Evolutionary conservation across 2,113 vertebrate species (phyloP), one percentile per base, ranked within the genome.

Genomic region (Amia ocellicauda): DNA sequence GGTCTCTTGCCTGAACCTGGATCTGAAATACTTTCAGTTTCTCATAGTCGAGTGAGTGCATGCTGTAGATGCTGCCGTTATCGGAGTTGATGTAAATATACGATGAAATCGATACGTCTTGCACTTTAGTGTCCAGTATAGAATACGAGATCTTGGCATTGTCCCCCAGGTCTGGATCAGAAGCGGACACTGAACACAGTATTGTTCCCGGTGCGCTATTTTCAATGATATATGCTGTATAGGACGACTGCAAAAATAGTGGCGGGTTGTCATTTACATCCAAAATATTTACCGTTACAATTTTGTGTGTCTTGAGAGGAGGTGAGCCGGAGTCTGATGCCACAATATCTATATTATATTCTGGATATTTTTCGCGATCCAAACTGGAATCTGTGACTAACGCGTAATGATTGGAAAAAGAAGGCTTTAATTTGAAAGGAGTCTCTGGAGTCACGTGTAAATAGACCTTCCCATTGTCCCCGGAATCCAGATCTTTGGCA

Each of bases 191-290:
- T 0, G 86, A 83, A 7, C 80, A 80, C 3, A 93, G 74, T 1
- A 83, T 78, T n/a, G 67, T 65, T 10, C 82, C 83, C 0, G 89
- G 84, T 2, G 81, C 73, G 8, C 80, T 83, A 57, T 93, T 93
- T 64, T 93, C 89, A 28, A 74, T 73, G 17, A 92, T 2, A 0
- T 89, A 83, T 47, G 86, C 81, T 4, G 85, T 84, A 0, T 92
- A 94, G 53, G 81, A 80, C 0, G 71, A 66, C 49, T 82, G 74
- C n/a, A 81, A 67, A 73, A 94, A 94, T 28, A 80, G 75, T 1
- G 93, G 93, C 0, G 85, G 69, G 1, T 92, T 94, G 68, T 94
- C 91, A 2, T 93, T 94, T 58, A 87, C 78, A 65, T 94, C 92
- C 17, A 81, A 70, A 24, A 93, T 72, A 31, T 69, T 61, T 3